Evolutionary conservation across 2,888 invertebrate species (phyloP).

Genomic region (Mythimna vitellina): DNA sequence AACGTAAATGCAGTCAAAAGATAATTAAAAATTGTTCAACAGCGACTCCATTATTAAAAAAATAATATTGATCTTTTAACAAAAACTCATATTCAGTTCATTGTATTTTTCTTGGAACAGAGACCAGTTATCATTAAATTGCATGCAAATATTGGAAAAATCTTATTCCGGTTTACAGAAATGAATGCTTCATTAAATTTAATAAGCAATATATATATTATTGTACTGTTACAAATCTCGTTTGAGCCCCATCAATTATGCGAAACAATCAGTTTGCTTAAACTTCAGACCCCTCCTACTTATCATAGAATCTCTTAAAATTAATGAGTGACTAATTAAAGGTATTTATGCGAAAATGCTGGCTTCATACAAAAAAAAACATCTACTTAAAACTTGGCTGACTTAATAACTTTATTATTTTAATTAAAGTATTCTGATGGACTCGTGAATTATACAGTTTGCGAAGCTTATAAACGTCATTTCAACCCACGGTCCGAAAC

Average conservation of each 20-base stretch:
- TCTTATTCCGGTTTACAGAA: slow-evolving; percentile 22
- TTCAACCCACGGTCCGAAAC: slow-evolving; percentile 78
- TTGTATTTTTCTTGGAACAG: slow-evolving; percentile 8
- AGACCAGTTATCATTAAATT: slow-evolving; percentile 32
- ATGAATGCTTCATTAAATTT: slow-evolving; percentile 44
- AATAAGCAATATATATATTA: slow-evolving; percentile 39
- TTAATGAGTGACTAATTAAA: slow-evolving; percentile 63
- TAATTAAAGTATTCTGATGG: slow-evolving; percentile 74
- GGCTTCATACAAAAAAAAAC: slow-evolving; percentile 58
- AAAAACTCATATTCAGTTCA: neutral
- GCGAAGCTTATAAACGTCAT: slow-evolving; percentile 77
- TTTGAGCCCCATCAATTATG: slow-evolving; percentile 63
- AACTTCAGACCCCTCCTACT: slow-evolving; percentile 32
- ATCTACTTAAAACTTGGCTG: slow-evolving; percentile 47
- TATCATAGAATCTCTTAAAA: slow-evolving; percentile 52
- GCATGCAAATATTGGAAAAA: slow-evolving; percentile 33
- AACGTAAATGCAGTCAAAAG: slow-evolving; percentile 19
- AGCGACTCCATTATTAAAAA: slow-evolving; percentile 2
- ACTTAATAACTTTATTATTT: slow-evolving; percentile 63
- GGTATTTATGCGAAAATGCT: slow-evolving; percentile 58
- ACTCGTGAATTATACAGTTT: slow-evolving; percentile 67
- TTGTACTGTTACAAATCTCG: slow-evolving; percentile 57
- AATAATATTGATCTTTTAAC: slow-evolving; percentile 2
- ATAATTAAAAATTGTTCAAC: slow-evolving; percentile 27
- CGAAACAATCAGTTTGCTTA: slow-evolving; percentile 61